Evolutionary conservation across 2,888 invertebrate genomes (phyloP).

Genomic region (Meiosimyza platycephala): DNA sequence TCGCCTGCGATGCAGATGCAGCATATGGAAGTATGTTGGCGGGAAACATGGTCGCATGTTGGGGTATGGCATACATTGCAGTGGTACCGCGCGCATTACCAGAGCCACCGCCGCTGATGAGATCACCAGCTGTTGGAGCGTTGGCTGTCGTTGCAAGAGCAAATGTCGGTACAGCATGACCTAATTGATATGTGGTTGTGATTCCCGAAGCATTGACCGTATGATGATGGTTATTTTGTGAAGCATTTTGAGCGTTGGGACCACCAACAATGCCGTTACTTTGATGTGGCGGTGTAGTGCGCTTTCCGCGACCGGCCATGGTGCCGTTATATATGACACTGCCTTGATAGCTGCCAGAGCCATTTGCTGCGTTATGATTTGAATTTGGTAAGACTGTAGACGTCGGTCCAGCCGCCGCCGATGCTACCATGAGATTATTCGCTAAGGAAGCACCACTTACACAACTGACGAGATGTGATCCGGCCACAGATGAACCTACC

Average conservation of each 20-base stretch:
- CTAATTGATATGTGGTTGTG: conserved; percentile 62
- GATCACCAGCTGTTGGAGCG: conserved; percentile 51
- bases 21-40: conserved; percentile 66
- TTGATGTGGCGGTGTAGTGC: conserved; percentile 58
- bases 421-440: conserved; percentile 46
- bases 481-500: conserved; percentile 43
- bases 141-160: conserved; percentile 54
- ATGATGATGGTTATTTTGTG: conserved; percentile 38
- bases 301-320: conserved; percentile 57
- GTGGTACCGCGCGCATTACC: conserved; percentile 50
- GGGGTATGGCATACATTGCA: conserved; percentile 65
- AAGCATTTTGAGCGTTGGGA: conserved; percentile 3
- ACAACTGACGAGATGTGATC: conserved; percentile 53
- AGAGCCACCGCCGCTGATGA: conserved; percentile 51
- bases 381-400: conserved; percentile 43
- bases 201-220: conserved; percentile 49
- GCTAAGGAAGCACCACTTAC: conserved; percentile 43
- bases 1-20: conserved; percentile 51
- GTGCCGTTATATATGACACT: conserved; percentile 37
- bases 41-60: conserved; percentile 64
- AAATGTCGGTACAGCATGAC: conserved; percentile 59
- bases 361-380: conserved; percentile 43
- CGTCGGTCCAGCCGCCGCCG: conserved; percentile 59
- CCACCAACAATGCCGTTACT: conserved; percentile 28
- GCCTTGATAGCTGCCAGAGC: conserved; percentile 39